These are phyloP conservation scores for Pocillopora meandrina DNA, from an alignment of 92 coral and sea anemone species.

Conservation along the genomic window DNA sequence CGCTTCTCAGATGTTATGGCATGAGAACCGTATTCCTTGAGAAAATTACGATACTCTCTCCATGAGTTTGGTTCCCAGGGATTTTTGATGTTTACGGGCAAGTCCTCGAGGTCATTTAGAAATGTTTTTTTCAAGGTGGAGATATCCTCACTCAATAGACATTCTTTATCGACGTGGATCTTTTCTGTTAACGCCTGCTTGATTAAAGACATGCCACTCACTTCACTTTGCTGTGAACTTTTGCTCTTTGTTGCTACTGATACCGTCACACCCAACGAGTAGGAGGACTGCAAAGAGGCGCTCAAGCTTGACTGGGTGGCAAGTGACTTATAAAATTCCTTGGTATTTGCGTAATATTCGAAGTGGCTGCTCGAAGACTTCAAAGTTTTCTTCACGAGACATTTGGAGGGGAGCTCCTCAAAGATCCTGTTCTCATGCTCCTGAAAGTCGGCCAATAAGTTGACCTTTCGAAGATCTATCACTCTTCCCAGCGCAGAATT, in stretches of 20 bases:
- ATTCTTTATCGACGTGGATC: conserved; percentile 10
- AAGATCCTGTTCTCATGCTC: not conserved
- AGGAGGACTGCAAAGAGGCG: not conserved
- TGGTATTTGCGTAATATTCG: conserved; percentile 16
- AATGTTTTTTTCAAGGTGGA: not conserved
- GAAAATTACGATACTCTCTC: conserved; percentile 21
- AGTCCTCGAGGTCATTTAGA: conserved; percentile 2
- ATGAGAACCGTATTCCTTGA: conserved; percentile 39
- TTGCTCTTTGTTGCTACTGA: conserved; percentile 18
- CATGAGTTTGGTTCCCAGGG: conserved; percentile 27
- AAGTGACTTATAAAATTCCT: conserved; percentile 16
- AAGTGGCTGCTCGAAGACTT: not conserved
- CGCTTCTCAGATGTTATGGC: not conserved
- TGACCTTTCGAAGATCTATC: not conserved
- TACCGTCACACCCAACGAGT: conserved; percentile 25
- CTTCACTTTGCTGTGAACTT: not conserved
- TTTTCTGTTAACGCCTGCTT: not conserved
- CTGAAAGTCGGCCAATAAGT: not conserved
- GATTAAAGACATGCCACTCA: conserved; percentile 9
- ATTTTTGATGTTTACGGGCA: not conserved
- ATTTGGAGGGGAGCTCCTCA: not conserved
- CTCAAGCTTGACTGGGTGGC: conserved; percentile 26
- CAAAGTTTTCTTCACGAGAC: not conserved
- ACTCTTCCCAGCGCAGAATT: not conserved
- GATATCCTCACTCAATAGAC: conserved; percentile 9